These are phyloP conservation scores for Stylophora pistillata DNA, from an alignment of 64 coral and sea anemone species.

Conservation along the genomic window DNA sequence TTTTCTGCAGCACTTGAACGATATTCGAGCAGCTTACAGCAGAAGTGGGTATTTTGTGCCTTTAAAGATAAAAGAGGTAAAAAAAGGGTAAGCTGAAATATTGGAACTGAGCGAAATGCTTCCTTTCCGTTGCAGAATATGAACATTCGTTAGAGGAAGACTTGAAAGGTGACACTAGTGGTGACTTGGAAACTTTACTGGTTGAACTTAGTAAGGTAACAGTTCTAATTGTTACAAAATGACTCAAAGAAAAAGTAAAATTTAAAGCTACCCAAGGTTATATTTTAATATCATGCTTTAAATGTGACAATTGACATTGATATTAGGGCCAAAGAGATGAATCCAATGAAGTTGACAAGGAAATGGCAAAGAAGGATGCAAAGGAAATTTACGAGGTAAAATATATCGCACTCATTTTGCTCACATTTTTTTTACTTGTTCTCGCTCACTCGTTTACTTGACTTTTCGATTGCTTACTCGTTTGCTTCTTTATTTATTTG, in stretches of 20 bases:
- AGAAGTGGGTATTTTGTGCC: slow-evolving; percentile 27
- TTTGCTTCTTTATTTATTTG: background rate
- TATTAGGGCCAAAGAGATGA: slow-evolving; percentile 88
- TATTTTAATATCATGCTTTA: background rate
- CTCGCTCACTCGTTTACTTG: background rate
- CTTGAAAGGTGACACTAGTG: slow-evolving; percentile 71
- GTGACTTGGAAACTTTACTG: slow-evolving; percentile 72
- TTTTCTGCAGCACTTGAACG: slow-evolving; percentile 27
- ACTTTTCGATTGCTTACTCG: background rate
- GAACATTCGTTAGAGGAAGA: slow-evolving; percentile 56
- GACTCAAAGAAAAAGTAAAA: background rate
- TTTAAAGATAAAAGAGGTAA: background rate
- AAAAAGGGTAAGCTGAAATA: background rate
- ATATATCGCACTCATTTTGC: background rate
- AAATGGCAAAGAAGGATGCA: slow-evolving; percentile 77
- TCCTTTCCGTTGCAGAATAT: slow-evolving; percentile 40
- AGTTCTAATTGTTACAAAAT: background rate
- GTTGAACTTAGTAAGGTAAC: slow-evolving; percentile 73
- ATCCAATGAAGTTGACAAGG: slow-evolving; percentile 63
- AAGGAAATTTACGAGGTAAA: slow-evolving; percentile 72
- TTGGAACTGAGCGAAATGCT: background rate
- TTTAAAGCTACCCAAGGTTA: background rate
- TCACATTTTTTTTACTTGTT: background rate
- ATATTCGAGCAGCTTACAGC: slow-evolving; percentile 57
- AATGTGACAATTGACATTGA: background rate